Base-by-base conservation (phyloP, 2,888 invertebrate genomes). In the Microctonus brassicae region DNA sequence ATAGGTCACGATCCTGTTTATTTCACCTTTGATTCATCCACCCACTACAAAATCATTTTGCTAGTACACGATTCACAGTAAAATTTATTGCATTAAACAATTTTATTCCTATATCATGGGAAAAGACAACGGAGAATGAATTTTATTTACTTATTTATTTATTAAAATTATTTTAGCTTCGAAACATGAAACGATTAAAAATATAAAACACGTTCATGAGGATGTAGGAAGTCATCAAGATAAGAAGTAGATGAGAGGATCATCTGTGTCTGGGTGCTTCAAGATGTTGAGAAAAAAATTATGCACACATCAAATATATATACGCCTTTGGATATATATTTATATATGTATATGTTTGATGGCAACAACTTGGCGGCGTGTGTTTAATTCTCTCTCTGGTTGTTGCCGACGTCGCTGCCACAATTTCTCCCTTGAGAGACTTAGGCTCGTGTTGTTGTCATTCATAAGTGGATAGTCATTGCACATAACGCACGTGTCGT, bases 1-100 rank as follows among this genome's bases (percentile, higher is more conserved):
- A 79, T 77, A 77, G 79, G 73, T 79, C 81, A 82, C 81, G 83
- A 83, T 80, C 75, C 75, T 75, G 73, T 73, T 73, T 20, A 66
- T 67, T 73, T 73, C 76, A 77, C 77, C 82, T 81, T 80, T 80
- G 72, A 69, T 73, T 74, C 69, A 63, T 24, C 36, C 67, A 17
- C 26, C 47, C 73, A 69, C 65, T 64, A 53, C 72, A 63, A 72
- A 57, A 70, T 74, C 74, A 77, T n/a, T n/a, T 79, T 78, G 78
- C 77, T 66, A 72, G 77, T 72, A 76, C 79, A 80, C 78, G 81
- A 78, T 63, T 72, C 55, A 42, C 60, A 60, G n/a, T 58, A 42
- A 60, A 39, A 52, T 39, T 33, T 70, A 65, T 70, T 65, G 13
- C 24, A 34, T 34, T 70, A 11, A 58, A 62, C 58, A 67, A 63